These are phyloP conservation scores for Brachionus asplanchnoidis DNA, from an alignment of 1,140 invertebrate species.

Conservation along the genomic window DNA sequence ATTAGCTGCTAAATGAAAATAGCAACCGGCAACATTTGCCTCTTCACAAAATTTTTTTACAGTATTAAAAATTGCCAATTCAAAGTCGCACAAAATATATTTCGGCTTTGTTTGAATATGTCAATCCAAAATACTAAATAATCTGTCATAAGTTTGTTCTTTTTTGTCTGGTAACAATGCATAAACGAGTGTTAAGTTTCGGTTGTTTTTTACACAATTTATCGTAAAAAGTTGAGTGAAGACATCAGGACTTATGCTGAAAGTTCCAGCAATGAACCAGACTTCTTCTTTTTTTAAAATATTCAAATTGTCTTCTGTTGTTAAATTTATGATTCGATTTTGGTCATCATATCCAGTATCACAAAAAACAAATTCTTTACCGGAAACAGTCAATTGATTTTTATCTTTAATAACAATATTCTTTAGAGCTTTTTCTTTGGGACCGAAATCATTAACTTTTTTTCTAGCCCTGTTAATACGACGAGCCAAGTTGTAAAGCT, in stretches of 20 bases:
- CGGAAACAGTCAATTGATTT: too few relatives aligned
- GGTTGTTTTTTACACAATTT: slow-evolving; percentile 4
- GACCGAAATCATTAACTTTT: too few relatives aligned
- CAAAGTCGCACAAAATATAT: slow-evolving; percentile 2
- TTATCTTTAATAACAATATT: too few relatives aligned
- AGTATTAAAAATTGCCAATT: background rate
- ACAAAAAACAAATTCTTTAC: too few relatives aligned
- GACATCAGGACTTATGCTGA: background rate
- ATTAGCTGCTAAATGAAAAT: slow-evolving; percentile 8
- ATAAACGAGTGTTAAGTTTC: background rate
- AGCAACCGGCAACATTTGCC: background rate
- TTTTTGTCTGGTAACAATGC: slow-evolving; percentile 11
- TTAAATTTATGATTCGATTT: too few relatives aligned
- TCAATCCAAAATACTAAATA: slow-evolving; percentile 8
- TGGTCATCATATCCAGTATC: too few relatives aligned
- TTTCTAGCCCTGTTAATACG: too few relatives aligned
- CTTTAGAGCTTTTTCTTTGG: too few relatives aligned
- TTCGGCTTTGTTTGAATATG: background rate
- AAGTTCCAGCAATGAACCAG: background rate
- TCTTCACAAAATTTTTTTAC: background rate
- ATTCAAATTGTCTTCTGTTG: background rate
- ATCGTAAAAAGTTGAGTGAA: slow-evolving; percentile 12
- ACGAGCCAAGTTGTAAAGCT: too few relatives aligned
- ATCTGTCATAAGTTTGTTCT: background rate
- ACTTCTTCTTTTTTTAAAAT: background rate